A percentile compares a stretch with the other conserved stretches of the same genome.
Conservation (phyloP, 2,113 vertebrate species). For the Campylorhamphus procurvoides region DNA sequence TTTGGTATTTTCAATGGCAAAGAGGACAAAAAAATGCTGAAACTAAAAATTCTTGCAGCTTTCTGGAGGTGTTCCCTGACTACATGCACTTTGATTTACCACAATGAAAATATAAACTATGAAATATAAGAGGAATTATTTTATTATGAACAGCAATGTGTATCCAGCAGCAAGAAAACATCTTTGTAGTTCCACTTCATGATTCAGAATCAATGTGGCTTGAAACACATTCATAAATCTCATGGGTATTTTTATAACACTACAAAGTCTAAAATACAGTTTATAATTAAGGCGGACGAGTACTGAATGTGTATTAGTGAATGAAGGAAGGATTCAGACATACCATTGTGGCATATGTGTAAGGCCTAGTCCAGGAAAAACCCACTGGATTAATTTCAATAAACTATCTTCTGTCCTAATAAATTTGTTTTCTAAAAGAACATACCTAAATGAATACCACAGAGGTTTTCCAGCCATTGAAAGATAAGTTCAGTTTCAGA, state of each 20-base stretch:
- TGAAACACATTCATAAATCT: not conserved
- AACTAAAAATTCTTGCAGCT: not conserved
- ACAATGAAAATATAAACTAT: not conserved
- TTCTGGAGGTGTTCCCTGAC: not conserved
- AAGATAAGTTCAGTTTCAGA: not conserved
- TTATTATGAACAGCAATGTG: not conserved
- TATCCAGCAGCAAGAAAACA: not conserved
- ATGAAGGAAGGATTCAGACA: not conserved
- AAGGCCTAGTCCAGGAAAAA: not conserved
- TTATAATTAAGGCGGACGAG: not conserved
- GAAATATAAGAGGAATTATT: not conserved
- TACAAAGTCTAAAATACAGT: not conserved
- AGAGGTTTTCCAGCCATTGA: not conserved
- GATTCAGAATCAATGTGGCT: not conserved
- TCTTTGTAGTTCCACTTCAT: not conserved
- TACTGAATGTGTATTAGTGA: not conserved
- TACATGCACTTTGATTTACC: not conserved
- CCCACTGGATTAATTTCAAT: not conserved
- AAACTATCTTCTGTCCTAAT: not conserved
- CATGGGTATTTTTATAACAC: not conserved
- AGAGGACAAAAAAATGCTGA: not conserved
- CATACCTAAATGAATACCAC: not conserved
- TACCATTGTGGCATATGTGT: not conserved
- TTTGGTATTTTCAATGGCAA: not conserved
- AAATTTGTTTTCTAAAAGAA: not conserved